phyloP scores from a whole-genome alignment of 1,140 invertebrate species.

The Listronotus oregonensis region DNA sequence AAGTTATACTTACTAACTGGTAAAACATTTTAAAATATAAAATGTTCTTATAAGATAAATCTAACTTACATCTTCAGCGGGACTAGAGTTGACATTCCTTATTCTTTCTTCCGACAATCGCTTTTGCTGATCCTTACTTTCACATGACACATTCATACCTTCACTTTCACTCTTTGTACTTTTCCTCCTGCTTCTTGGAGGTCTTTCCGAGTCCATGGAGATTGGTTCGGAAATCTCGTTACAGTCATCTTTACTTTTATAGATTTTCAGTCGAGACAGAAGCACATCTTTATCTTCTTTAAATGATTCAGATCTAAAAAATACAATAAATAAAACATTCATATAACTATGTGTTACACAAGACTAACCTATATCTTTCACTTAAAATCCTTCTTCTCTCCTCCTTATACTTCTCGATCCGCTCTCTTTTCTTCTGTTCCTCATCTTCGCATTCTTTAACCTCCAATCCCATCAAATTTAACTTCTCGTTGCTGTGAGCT shows the following conservation, averaged over 20 bases:
- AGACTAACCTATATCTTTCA: slow-evolving; percentile 65
- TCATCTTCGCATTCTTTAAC: slow-evolving; percentile 33
- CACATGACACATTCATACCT: slow-evolving; percentile 18
- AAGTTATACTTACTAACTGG: background rate
- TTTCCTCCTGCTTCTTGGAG: slow-evolving; percentile 28
- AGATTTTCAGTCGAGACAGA: slow-evolving; percentile 49
- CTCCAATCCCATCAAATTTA: slow-evolving; percentile 44
- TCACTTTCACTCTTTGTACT: slow-evolving; percentile 38
- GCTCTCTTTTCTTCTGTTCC: slow-evolving; percentile 65
- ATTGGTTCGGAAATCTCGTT: background rate
- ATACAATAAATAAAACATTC: slow-evolving; percentile 55
- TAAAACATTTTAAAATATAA: slow-evolving; percentile 15
- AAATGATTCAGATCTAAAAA: slow-evolving; percentile 75
- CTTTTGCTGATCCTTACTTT: slow-evolving; percentile 1
- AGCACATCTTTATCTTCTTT: slow-evolving; percentile 63
- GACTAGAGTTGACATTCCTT: slow-evolving; percentile 18
- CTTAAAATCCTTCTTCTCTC: slow-evolving; percentile 83
- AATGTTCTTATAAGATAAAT: background rate
- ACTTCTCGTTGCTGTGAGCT: slow-evolving; percentile 46
- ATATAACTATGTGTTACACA: background rate
- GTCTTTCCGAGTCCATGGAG: slow-evolving; percentile 14
- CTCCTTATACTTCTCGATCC: slow-evolving; percentile 91
- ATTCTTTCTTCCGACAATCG: slow-evolving; percentile 14
- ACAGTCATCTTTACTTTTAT: slow-evolving; percentile 47
- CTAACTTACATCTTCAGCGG: slow-evolving; percentile 15